phyloP scores from a whole-genome alignment of 2,113 vertebrate species.

The Hemiprocne comata region DNA sequence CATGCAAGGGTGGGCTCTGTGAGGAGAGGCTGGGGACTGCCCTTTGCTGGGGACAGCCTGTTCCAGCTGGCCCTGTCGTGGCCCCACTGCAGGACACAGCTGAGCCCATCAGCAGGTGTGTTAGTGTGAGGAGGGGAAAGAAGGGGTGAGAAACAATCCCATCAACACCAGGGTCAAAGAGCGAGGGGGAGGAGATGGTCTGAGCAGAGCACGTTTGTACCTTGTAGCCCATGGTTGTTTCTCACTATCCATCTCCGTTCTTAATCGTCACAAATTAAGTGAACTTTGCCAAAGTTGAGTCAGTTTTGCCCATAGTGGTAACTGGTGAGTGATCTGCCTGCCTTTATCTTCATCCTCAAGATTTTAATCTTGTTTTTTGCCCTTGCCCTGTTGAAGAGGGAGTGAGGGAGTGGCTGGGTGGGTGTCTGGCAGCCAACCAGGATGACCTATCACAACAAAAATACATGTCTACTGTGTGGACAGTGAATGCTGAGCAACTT shows the following conservation, averaged over 20 bases:
- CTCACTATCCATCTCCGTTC: neutral
- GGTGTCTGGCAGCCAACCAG: neutral
- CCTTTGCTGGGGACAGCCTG: neutral
- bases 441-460: neutral
- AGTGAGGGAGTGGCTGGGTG: neutral
- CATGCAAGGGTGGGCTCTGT: neutral
- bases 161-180: neutral
- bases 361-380: neutral
- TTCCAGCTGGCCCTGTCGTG: neutral
- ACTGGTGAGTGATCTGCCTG: neutral
- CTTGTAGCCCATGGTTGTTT: neutral
- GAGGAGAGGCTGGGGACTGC: neutral
- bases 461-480: neutral
- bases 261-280: neutral
- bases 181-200: neutral
- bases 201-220: too few species aligned
- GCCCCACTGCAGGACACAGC: neutral
- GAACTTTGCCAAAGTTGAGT: neutral
- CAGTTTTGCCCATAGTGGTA: neutral
- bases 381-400: neutral
- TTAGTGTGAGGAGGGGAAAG: neutral
- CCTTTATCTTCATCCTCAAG: neutral
- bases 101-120: neutral
- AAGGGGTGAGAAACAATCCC: neutral
- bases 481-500: neutral